These are phyloP conservation scores for Bryconaethiops microstoma DNA, from an alignment of 2,797 vertebrate genomes.

Conservation along the genomic window DNA sequence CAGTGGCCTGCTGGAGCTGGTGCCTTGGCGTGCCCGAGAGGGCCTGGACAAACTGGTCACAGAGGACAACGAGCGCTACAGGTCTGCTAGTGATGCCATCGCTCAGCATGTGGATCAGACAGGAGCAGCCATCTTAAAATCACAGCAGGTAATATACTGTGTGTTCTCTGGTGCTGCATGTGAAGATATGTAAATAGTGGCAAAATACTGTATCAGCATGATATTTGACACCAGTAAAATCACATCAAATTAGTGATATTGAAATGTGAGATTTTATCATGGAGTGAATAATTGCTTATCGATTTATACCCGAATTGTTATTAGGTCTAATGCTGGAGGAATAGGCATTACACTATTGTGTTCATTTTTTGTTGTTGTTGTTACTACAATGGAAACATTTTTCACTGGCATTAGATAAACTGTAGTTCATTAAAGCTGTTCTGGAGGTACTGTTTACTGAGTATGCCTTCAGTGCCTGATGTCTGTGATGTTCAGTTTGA, in stretches of 20 bases:
- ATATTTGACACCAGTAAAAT: neutral
- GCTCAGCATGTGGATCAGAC: conserved; percentile 89
- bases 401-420: no score
- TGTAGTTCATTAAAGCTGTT: no score
- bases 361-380: no score
- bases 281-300: no score
- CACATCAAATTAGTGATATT: no score
- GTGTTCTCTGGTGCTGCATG: neutral
- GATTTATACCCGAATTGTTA: no score
- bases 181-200: neutral
- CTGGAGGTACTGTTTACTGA: neutral
- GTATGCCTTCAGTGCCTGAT: neutral
- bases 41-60: conserved; percentile 91
- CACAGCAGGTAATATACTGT: conserved; percentile 85
- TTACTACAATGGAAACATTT: no score
- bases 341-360: no score
- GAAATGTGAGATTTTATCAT: no score
- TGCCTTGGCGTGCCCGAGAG: conserved; percentile 94
- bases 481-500: conserved; percentile 85
- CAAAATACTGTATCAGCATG: neutral
- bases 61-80: conserved; percentile 90
- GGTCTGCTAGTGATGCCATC: conserved; percentile 79
- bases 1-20: conserved; percentile 89
- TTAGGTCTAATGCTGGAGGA: no score
- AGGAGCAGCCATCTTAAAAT: conserved; percentile 88